Evolutionary conservation across 2,797 vertebrate species (phyloP), one percentile per base, ranked within the genome.

Genomic region (Anniella stebbinsi): DNA sequence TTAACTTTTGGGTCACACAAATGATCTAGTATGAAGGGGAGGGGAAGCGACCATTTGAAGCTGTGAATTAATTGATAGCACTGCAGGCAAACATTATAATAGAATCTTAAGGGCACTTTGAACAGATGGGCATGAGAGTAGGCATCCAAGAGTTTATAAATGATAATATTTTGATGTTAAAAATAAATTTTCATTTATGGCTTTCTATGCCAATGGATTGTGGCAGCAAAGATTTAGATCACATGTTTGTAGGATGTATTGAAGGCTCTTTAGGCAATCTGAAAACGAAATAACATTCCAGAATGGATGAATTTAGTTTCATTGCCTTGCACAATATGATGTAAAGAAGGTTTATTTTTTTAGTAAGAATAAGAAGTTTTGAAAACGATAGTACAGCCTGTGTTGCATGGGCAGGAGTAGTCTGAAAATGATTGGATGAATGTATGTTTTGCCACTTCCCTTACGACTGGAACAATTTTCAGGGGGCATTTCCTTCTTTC

Each of bases 1-100:
- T 70, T 38, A 41, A 18, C 77, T 92, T 90, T 90, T 45, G 93
- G 89, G 87, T 77, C 90, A 70, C 94, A 92, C 87, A 94, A 93
- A 90, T 91, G 92, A 93, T 88, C 72, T 72, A 69, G 89, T 70
- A 88, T 21, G 90, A 89, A 88, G 87, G 81, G 86, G 88, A 92
- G 87, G 82, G 38, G 9, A 63, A 67, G 38, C 87, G 76, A 80
- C 92, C 57, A n/a, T 41, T 54, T 0, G 45, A 94, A 87, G 84
- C 86, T 82, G 54, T 86, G 0, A 0, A 72, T 88, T 94, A 69
- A 4, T 72, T 72, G 89, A 89, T 83, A 0, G 0, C 66, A 87
- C 87, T 91, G 91, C 48, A 88, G 75, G 57, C n/a, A 82, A 76
- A 70, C 81, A 6, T 2, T 38, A 45, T 28, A 57, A 23, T n/a